Base-by-base conservation (phyloP, 2,113 vertebrate species). In the Cebus imitator region DNA sequence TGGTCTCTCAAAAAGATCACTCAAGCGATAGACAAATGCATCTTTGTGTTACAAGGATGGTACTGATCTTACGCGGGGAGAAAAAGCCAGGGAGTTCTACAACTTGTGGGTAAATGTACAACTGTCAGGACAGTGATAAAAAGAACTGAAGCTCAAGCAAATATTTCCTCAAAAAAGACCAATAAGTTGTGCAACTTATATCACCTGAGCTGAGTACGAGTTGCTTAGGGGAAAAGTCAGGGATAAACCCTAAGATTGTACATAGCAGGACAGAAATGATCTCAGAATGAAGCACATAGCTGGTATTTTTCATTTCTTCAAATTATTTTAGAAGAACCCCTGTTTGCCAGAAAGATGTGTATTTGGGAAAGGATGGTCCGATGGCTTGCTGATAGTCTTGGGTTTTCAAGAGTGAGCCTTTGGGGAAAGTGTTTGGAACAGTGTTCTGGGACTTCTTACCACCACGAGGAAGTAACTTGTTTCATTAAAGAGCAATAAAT, bases 111-210 rank as follows among this genome's bases (percentile, higher is more conserved):
- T 18, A 92, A 96, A 82, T 50, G 16, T 64, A 89, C 61, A 90
- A 83, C 35, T 92, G 52, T 43, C 68, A 96, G 35, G 73, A 61
- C 25, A 48, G 14, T 37, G 88, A 79, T 18, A 76, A 76, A 94
- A 94, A 92, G 18, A 35, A 89, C 32, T 85, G 50, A 73, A 83
- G 25, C n/a, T 20, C 16, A 64, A 73, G 50, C 48, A 98, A 91
- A 87, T 79, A 94, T 84, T 94, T 89, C 72, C 78, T 86, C 70
- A 95, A 57, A 92, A 92, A 75, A 73, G 70, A 87, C 50, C 80
- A 94, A 79, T 32, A 90, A 70, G 21, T 64, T 94, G 58, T 90
- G 32, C n/a, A 90, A 90, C 61, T 85, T 84, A n/a, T 68, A 76
- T 93, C 43, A 90, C 50, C 66, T 64, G 72, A 84, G 10, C 37